Evolutionary conservation across 2,113 vertebrate species (phyloP).

Genomic region (Megaleporinus macrocephalus): DNA sequence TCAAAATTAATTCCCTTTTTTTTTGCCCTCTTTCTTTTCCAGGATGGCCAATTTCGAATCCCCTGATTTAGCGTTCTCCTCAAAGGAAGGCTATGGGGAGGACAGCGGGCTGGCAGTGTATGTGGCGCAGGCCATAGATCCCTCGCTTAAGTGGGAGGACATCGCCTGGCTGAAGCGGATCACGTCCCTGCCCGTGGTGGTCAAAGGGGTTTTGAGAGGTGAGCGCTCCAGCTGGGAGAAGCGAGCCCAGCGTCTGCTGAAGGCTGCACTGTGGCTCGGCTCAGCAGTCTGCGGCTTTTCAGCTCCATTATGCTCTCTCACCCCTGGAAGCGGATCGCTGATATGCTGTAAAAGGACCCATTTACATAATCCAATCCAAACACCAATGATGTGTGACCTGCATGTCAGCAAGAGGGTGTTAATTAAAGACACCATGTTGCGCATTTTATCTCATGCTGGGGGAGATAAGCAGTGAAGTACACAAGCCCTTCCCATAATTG

Average conservation of each 20-base stretch:
- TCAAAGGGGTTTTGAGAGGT: slow-evolving; percentile 91
- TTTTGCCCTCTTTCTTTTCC: slow-evolving; percentile 40
- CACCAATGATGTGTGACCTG: slow-evolving; percentile 1
- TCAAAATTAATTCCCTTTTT: slow-evolving; percentile 43
- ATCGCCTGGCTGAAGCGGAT: slow-evolving; percentile 87
- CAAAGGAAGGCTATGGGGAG: slow-evolving; percentile 81
- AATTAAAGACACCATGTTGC: slow-evolving; percentile 42
- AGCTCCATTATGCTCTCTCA: neutral
- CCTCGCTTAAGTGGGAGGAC: slow-evolving; percentile 86
- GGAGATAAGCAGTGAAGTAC: slow-evolving; percentile 14
- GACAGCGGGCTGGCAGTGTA: slow-evolving; percentile 91
- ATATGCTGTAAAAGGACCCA: neutral
- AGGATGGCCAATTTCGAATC: slow-evolving; percentile 93
- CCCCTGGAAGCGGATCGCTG: slow-evolving; percentile 12
- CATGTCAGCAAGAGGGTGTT: slow-evolving; percentile 41
- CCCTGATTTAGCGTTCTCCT: slow-evolving; percentile 84
- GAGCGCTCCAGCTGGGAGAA: slow-evolving; percentile 16
- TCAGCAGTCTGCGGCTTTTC: slow-evolving; percentile 27
- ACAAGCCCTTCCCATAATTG: slow-evolving; percentile 27
- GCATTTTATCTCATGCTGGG: slow-evolving; percentile 27
- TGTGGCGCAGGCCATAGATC: slow-evolving; percentile 87
- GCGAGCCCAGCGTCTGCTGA: neutral
- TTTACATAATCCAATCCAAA: slow-evolving; percentile 50
- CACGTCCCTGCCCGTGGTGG: slow-evolving; percentile 86
- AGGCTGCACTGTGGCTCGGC: neutral